Evolutionary conservation across 2,888 invertebrate genomes (phyloP), one percentile per base, ranked within the genome.

Genomic region (Oithona nana): DNA sequence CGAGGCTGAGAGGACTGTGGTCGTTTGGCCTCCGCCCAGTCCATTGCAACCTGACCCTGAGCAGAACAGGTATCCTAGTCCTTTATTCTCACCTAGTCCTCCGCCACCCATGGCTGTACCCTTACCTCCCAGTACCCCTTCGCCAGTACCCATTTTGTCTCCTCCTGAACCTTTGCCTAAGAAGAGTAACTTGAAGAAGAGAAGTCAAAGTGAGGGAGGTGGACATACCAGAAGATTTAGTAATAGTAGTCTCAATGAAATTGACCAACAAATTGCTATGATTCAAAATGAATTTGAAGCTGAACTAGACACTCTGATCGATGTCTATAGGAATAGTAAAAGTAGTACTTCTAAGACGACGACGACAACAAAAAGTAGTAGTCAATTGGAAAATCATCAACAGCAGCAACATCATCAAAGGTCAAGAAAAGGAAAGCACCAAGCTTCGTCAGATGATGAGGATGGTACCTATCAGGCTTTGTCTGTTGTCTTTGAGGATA

Each of bases 201-300:
- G 54, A 54, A 24, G 24, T 16, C 6, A 3, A 6, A 24, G 24
- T 26, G 26, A 54, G 26, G 26, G 26, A 3, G 54, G 2, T 3
- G 11, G 54, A 3, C 4, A 54, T 24, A 20, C 20, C 3, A 16
- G 28, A 16, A 28, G 20, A 4, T 4, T 20, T 16, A 22, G 20
- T 24, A 57, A 31, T n/a, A 24, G 24, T 2, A 29, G 29, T 59
- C 31, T 39, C 29, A n/a, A 8, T 11, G 54, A 55, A 20, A 39
- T 62, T 4, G 62, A 62, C 52, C 24, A 29, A 24, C 54, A 62
- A 56, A 62, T 62, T 29, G 29, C 56, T n/a, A 22, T 24, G 4
- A 54, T 62, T 31, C 62, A 62, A 57, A 56, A n/a, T 20, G 56
- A 62, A 24, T 62, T 62, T 56, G 62, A 62, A 29, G 54, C 54